Evolutionary conservation across 2,797 vertebrate species (phyloP), one percentile per base, ranked within the genome.

Genomic region (Halcyon badia): DNA sequence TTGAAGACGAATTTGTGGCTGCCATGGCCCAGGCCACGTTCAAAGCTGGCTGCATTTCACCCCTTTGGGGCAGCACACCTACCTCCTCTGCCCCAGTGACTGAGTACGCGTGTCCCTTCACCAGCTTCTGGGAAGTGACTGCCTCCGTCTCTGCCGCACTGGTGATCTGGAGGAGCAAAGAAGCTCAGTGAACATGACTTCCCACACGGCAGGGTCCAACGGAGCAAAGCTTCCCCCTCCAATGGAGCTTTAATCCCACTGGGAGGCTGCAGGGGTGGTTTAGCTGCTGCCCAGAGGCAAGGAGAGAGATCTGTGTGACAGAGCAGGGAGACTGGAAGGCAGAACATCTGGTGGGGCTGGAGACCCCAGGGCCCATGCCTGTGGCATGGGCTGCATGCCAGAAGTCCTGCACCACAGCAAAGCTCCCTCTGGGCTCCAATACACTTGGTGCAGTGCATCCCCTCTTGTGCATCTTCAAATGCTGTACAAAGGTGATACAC

Each of bases 81-180:
- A 99, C 98, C 98, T 98, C 98, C 94, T 98, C 98, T 3, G 98
- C 98, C 10, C 98, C 98, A 0, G 98, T 99, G 89, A 99, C 97
- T 0, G 98, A 99, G 84, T 99, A 98, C 0, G 98, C 98, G 0
- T 99, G 98, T 5, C 98, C 98, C 82, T 99, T 98, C 94, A 98
- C 98, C 96, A 99, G 96, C 96, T 98, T 98, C 98, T 98, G 98
- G 19, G 96, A 96, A 2, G 98, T 99, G 73, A 99, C 72, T 3
- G 98, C 98, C 90, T 98, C 98, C 0, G 98, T 98, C 78, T 99
- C 98, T 0, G 98, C 98, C 0, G 97, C 98, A 11, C 98, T 98
- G 93, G 98, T 98, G 97, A 99, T 98, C 98, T 99, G 96, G 11
- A 91, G 72, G 76, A 65, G 82, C 30, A 93, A 57, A 65, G 35